These are phyloP conservation scores for Acromyrmex charruanus DNA, from an alignment of 1,140 invertebrate species.

Conservation along the genomic window DNA sequence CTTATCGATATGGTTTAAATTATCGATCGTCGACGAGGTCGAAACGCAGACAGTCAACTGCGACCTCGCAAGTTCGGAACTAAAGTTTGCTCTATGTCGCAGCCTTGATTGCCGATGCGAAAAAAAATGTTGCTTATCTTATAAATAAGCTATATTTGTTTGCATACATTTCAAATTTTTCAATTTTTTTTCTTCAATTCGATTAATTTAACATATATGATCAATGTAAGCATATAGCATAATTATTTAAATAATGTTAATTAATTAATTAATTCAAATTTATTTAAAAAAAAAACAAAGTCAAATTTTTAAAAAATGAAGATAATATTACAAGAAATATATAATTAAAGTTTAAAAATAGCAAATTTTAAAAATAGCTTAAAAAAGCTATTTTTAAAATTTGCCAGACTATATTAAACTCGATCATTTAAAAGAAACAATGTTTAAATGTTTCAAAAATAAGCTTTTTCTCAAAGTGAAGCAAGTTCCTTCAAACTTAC, in stretches of 20 bases:
- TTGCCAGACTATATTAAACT: background rate
- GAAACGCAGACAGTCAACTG: slow-evolving; percentile 25
- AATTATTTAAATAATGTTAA: background rate
- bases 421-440: background rate
- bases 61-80: slow-evolving; percentile 53
- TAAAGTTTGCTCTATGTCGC: slow-evolving; percentile 44
- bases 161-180: background rate
- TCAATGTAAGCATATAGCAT: background rate
- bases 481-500: background rate
- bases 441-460: background rate
- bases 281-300: background rate
- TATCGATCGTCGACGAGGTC: slow-evolving; percentile 62
- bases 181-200: background rate
- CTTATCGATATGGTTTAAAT: slow-evolving; percentile 64
- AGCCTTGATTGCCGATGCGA: background rate
- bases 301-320: background rate
- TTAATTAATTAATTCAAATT: background rate
- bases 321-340: background rate
- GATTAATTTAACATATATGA: background rate
- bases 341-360: background rate
- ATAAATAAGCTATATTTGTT: no score
- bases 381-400: background rate
- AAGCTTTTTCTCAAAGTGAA: background rate
- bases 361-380: no score
- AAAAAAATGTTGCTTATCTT: background rate